Conservation (phyloP, 2,797 vertebrate species). For the Phrynocephalus vlangalii region DNA sequence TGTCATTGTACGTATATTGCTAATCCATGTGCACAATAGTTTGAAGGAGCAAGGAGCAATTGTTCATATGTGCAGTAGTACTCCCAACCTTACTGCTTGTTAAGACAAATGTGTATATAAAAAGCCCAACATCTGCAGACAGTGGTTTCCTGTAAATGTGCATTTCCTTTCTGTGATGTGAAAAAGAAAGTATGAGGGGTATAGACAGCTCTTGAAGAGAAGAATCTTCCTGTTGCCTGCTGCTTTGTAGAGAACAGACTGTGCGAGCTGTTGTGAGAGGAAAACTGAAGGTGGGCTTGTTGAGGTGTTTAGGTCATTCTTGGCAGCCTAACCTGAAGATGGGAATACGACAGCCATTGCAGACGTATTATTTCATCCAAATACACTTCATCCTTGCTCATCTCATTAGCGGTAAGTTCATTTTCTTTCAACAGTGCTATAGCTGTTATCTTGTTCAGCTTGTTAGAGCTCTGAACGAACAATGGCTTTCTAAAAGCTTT, state of each 20-base stretch:
- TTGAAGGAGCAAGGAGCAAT: background rate
- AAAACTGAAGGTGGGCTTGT: background rate
- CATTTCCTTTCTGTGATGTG: slow-evolving; percentile 63
- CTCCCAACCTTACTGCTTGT: background rate
- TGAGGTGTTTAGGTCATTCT: slow-evolving; percentile 18
- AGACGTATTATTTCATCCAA: slow-evolving; percentile 47
- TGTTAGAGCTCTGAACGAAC: background rate
- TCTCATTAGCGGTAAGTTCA: slow-evolving; percentile 63
- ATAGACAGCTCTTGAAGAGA: background rate
- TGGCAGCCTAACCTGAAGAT: slow-evolving; percentile 30
- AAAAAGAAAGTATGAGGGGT: slow-evolving; percentile 18
- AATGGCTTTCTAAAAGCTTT: background rate
- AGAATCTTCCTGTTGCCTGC: slow-evolving; percentile 32
- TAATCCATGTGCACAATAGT: background rate
- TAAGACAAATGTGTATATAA: background rate
- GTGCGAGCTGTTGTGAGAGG: slow-evolving; percentile 23
- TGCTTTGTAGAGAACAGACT: background rate
- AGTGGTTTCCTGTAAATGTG: slow-evolving; percentile 63
- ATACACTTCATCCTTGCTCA: slow-evolving; percentile 46
- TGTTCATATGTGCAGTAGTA: background rate
- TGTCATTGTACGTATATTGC: background rate
- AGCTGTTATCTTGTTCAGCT: background rate
- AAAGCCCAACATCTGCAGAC: slow-evolving; percentile 3
- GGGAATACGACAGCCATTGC: slow-evolving; percentile 55
- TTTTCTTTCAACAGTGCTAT: fast-evolving